phyloP scores from a whole-genome alignment of 2,797 vertebrate species.

The Xenentodon cancila region DNA sequence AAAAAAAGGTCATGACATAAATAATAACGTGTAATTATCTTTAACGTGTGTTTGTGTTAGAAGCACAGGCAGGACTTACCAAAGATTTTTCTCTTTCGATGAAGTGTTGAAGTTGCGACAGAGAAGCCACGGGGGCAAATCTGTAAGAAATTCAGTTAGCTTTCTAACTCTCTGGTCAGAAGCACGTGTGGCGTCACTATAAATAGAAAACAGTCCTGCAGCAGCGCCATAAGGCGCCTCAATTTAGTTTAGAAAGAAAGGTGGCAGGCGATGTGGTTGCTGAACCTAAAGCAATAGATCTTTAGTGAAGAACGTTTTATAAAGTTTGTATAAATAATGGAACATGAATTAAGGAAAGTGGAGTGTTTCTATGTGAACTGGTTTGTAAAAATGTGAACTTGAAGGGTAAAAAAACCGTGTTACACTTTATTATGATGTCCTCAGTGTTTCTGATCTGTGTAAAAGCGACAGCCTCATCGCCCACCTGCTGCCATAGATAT shows the following conservation, averaged over 20 bases:
- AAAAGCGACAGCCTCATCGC: constrained; percentile 18
- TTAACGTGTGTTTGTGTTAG: neutral
- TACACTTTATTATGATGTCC: neutral
- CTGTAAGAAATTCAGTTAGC: constrained; percentile 7
- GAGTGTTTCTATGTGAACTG: too few relatives aligned
- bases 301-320: too few relatives aligned
- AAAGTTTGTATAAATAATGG: too few relatives aligned
- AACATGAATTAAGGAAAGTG: too few relatives aligned
- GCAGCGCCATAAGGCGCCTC: neutral
- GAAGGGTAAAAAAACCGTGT: too few relatives aligned
- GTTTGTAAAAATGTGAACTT: too few relatives aligned
- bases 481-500: constrained; percentile 77
- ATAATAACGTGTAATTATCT: neutral
- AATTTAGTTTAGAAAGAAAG: neutral
- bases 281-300: too few relatives aligned
- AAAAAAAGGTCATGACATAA: too few relatives aligned
- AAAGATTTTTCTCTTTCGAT: constrained; percentile 12
- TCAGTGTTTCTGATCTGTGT: constrained; percentile 2
- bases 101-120: constrained; percentile 14
- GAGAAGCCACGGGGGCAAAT: neutral
- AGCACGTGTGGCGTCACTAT: constrained; percentile 71
- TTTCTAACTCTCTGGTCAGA: constrained; percentile 30
- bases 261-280: too few relatives aligned
- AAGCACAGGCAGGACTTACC: constrained; percentile 46
- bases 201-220: constrained; percentile 68